Base-by-base conservation (phyloP, 2,888 invertebrate species). In the Tillus elongatus region DNA sequence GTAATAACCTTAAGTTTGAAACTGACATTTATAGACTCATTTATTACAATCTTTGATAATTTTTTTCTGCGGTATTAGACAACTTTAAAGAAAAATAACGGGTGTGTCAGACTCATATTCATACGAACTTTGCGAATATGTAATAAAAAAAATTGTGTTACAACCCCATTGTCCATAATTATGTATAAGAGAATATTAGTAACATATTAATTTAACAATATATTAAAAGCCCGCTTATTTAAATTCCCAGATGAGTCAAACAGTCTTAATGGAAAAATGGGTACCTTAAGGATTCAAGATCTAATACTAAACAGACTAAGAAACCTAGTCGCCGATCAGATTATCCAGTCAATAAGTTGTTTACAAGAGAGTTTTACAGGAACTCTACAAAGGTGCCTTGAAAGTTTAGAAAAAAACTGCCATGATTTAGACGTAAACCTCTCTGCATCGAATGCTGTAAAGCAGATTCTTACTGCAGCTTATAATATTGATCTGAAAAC, bases 301-400 rank as follows among this genome's bases (percentile, higher is more conserved):
- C 68, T 84, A 24, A 84, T 91, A 26, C 68, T 90, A 2, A 70
- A 75, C 2, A 74, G 75, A 46, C 66, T 91, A 36, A 86, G 88
- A 52, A 77, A 77, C 42, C 79, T 79, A 41, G 82, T 91, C 14
- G 88, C 87, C 27, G 70, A 75, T 37, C 80, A 86, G 56, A 70
- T 91, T 35, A 80, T 84, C 16, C 75, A 77, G 41, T 88, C 88
- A 9, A 79, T 91, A 2, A 80, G 86, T 51, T 84, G 86, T 56
- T 70, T 90, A 27, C 77, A 82, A 47, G 87, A 89, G 45, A 81
- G 81, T 2, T 89, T 86, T 54, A 78, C 87, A 24, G 89, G 89
- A 2, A 89, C 88, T 0, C 61, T 90, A 27, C 82, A 87, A 52
- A 71, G 90, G 60, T 89, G 81, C 56, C 58, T 82, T 33, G 68